Evolutionary conservation across 2,888 invertebrate genomes (phyloP).

Genomic region (Gari tellinella): DNA sequence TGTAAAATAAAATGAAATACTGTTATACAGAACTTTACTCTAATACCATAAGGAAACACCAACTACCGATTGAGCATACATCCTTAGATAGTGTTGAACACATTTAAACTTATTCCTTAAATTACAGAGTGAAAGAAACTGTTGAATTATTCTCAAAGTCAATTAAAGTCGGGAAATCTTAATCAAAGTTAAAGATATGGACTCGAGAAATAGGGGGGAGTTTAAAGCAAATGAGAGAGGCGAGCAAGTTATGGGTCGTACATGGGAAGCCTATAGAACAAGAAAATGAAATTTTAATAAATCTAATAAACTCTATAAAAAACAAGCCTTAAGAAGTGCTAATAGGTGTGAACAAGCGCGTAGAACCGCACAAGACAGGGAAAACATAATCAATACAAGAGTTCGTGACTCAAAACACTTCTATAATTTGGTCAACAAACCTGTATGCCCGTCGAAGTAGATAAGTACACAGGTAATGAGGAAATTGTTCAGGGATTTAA

Average conservation of each 20-base stretch:
- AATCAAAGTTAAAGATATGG: slow-evolving; percentile 18
- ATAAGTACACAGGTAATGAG: not conserved
- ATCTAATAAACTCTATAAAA: too few relatives aligned
- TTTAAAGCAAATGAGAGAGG: not conserved
- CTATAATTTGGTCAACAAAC: not conserved
- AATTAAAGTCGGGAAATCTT: slow-evolving; percentile 1
- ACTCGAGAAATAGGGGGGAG: not conserved
- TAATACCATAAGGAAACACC: too few relatives aligned
- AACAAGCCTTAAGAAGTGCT: too few relatives aligned
- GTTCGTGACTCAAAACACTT: not conserved
- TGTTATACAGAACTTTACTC: too few relatives aligned
- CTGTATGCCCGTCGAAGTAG: not conserved
- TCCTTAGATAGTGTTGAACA: not conserved
- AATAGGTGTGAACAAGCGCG: too few relatives aligned
- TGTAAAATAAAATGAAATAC: too few relatives aligned
- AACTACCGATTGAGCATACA: not conserved
- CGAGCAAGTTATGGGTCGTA: too few relatives aligned
- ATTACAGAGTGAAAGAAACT: too few relatives aligned
- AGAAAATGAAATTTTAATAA: too few relatives aligned
- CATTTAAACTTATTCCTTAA: not conserved
- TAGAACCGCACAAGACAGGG: too few relatives aligned
- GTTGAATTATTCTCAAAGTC: too few relatives aligned
- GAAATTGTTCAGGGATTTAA: not conserved
- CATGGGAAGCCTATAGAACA: too few relatives aligned
- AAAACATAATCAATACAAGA: not conserved